phyloP scores from a whole-genome alignment of 2,888 invertebrate species.

The Xanthorhoe spadicearia region DNA sequence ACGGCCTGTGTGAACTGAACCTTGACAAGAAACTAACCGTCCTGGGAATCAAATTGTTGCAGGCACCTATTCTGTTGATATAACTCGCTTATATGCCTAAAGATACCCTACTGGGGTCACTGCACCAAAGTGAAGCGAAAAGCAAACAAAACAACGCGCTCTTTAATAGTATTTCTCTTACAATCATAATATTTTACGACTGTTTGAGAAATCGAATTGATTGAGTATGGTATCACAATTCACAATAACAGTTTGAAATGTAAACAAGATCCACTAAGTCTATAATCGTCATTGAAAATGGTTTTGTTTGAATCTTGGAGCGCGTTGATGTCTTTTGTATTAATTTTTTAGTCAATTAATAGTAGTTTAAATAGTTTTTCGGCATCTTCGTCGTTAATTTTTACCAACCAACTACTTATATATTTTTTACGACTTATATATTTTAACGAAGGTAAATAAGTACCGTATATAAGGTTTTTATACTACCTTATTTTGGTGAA shows the following conservation, averaged over 20 bases:
- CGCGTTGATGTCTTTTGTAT: slow-evolving; percentile 11
- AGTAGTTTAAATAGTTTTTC: neutral
- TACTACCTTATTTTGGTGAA: neutral
- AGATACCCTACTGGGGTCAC: slow-evolving; percentile 13
- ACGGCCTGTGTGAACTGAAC: slow-evolving; percentile 63
- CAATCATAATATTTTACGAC: neutral
- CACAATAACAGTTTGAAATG: neutral
- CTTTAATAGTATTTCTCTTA: neutral
- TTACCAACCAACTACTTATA: neutral
- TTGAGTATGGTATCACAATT: too few species aligned
- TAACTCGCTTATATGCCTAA: slow-evolving; percentile 16
- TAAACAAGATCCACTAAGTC: neutral
- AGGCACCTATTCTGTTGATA: slow-evolving; percentile 27
- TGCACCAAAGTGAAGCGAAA: slow-evolving; percentile 1
- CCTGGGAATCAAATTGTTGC: slow-evolving; percentile 49
- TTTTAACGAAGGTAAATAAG: too few species aligned
- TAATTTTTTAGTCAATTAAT: neutral
- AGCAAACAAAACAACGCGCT: neutral
- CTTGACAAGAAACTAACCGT: slow-evolving; percentile 61
- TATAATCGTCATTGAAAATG: neutral
- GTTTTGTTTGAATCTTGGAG: neutral
- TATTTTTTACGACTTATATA: too few species aligned
- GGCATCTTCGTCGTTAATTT: neutral
- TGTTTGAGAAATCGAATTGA: neutral
- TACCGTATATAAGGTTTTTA: neutral